Evolutionary conservation across 2,113 vertebrate genomes (phyloP), one percentile per base, ranked within the genome.

Genomic region (Mus spicilegus): DNA sequence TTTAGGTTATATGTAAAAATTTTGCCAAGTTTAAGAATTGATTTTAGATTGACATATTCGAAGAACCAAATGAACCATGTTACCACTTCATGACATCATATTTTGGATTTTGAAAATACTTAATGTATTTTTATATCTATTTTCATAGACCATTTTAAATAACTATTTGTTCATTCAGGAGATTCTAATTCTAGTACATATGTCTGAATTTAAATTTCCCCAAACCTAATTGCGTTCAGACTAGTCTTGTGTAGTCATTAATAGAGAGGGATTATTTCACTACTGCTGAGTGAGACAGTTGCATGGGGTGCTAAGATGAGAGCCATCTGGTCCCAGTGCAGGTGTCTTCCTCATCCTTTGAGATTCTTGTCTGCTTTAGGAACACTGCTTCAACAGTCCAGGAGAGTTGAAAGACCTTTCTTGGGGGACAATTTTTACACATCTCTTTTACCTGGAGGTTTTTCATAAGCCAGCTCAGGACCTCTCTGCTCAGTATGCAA

Each of bases 401-500:
- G 87, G 61, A 46, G 10, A 90, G 87, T 93, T 96, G 84, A 96
- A 94, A 96, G 89, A 80, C 90, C 39, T 95, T 90, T 30, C 69
- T 61, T 0, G 28, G 46, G 90, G 88, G 69, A 87, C n/a, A 72
- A 39, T 95, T 97, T 96, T 95, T 87, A 61, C 76, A n/a, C 81
- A 28, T 82, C 81, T 77, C 87, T 91, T 95, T 97, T 84, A 95
- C 96, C 56, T 58, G 67, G 93, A 95, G 94, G 87, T 95, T 95
- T 92, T 84, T 95, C 90, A 91, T 96, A 70, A 93, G 92, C 88
- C 90, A 92, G 85, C 72, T 96, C 95, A 89, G 95, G 92, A 95
- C 85, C 90, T 92, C 94, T 93, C 90, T 91, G 91, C 91, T 95
- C 95, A 93, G 81, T 87, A 95, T 95, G 97, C 95, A 93, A 76